Evolutionary conservation across 2,888 invertebrate genomes (phyloP), one percentile per base, ranked within the genome.

Genomic region (Pristionchus maxplancki): DNA sequence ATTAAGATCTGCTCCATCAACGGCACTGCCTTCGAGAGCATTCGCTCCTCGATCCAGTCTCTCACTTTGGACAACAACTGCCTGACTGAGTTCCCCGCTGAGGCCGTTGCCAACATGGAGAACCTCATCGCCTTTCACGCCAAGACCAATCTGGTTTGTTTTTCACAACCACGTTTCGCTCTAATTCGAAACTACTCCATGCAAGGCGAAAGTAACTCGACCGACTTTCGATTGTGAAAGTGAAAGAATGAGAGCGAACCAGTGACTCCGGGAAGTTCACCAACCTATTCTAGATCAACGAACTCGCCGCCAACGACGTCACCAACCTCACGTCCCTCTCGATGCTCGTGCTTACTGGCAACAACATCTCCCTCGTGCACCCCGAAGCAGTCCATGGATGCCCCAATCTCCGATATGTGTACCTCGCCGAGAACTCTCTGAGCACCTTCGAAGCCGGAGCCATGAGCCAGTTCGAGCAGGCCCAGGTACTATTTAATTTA

Each of bases 381-480:
- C 91, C 92, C 44, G 92, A 94, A 88, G 94, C 94, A 53, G 92
- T 95, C 17, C 83, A 86, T 40, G 93, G 94, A 89, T 90, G 91
- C 17, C 90, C 92, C 74, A 93, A 91, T 85, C 92, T 94, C 24
- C 92, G 92, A 34, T 95, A 94, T 78, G 89, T 95, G 58, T 95
- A 94, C 90, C 89, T 95, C 88, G 93, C 93, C 89, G 93, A 94
- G 62, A 95, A 95, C 90, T 87, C 92, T 37, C 89, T 95, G 78
- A 89, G 90, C 44, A 89, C 88, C 31, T 91, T 95, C 93, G 96
- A 96, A 90, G 96, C 97, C 31, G 96, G 97, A 88, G 97, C 97
- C 90, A 97, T 97, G 94, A 96, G 97, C 94, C 94, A 95, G 88
- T 93, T 93, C 90, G 91, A 92, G 44, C 91, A 91, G 88, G 90